These are phyloP conservation scores for Cremastobaeus sp. DNA, from an alignment of 2,888 invertebrate genomes.

Conservation along the genomic window DNA sequence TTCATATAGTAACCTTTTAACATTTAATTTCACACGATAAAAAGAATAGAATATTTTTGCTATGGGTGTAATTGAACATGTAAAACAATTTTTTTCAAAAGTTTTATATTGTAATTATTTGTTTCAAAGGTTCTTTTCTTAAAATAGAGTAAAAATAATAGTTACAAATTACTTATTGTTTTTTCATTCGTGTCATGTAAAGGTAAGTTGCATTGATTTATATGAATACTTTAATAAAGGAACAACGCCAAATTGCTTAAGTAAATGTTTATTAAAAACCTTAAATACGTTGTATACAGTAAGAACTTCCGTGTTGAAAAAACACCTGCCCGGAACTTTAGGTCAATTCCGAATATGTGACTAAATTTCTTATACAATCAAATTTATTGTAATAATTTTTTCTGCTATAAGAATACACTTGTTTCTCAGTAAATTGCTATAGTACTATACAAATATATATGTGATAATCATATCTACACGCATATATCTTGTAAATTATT, in stretches of 20 bases:
- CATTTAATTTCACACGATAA: too few relatives aligned
- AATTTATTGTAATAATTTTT: conserved; percentile 24
- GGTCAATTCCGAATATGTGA: conserved; percentile 2
- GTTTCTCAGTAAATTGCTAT: neutral
- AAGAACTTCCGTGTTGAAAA: conserved; percentile 38
- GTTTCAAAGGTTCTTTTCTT: too few relatives aligned
- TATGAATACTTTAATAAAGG: neutral
- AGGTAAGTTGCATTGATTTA: too few relatives aligned
- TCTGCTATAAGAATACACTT: conserved; percentile 28
- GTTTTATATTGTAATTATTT: too few relatives aligned
- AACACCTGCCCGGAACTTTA: conserved; percentile 23
- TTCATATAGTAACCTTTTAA: too few relatives aligned
- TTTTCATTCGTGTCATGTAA: too few relatives aligned
- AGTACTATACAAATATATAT: conserved; percentile 13
- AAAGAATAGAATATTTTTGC: too few relatives aligned
- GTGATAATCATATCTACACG: conserved; percentile 17
- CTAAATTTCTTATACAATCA: conserved; percentile 27
- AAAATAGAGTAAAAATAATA: too few relatives aligned
- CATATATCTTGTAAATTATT: conserved; percentile 13
- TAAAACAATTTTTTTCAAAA: too few relatives aligned
- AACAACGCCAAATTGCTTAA: neutral
- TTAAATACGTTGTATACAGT: conserved; percentile 42
- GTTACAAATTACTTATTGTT: too few relatives aligned
- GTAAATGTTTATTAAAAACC: conserved; percentile 40
- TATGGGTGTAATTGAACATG: too few relatives aligned